These are phyloP conservation scores for Typhlichthys eigenmanni DNA, from an alignment of 2,797 vertebrate genomes.

Conservation along the genomic window DNA sequence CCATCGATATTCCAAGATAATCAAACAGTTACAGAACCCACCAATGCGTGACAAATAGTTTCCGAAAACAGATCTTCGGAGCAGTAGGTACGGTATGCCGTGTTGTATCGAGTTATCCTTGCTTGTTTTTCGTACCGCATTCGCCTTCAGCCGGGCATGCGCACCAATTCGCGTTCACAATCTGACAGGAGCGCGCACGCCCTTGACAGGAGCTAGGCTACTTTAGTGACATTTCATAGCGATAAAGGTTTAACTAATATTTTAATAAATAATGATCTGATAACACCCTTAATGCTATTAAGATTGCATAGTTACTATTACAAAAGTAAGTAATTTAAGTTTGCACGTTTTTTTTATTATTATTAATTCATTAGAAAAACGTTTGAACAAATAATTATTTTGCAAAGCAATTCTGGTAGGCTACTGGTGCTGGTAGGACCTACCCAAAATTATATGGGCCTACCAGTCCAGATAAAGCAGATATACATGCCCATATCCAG, in stretches of 20 bases:
- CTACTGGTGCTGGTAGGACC: no score
- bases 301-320: no score
- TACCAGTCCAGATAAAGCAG: no score
- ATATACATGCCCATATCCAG: no score
- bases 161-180: slow-evolving; percentile 66
- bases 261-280: no score
- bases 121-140: slow-evolving; percentile 76
- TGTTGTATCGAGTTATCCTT: slow-evolving; percentile 56
- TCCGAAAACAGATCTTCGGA: slow-evolving; percentile 51
- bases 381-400: slow-evolving; percentile 65
- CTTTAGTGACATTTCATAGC: no score
- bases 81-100: slow-evolving; percentile 61
- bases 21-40: slow-evolving; percentile 48
- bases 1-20: slow-evolving; percentile 44
- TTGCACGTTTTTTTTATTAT: no score
- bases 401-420: slow-evolving; percentile 44
- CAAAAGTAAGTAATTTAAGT: background rate
- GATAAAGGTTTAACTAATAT: no score
- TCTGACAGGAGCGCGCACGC: slow-evolving; percentile 60
- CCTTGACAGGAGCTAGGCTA: slow-evolving; percentile 49
- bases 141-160: slow-evolving; percentile 71
- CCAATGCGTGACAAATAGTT: slow-evolving; percentile 55
- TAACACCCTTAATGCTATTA: background rate
- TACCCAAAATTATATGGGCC: no score
- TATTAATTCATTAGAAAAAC: no score